Conservation (phyloP, 1,140 invertebrate genomes). For the Drosophila kohkoa region DNA sequence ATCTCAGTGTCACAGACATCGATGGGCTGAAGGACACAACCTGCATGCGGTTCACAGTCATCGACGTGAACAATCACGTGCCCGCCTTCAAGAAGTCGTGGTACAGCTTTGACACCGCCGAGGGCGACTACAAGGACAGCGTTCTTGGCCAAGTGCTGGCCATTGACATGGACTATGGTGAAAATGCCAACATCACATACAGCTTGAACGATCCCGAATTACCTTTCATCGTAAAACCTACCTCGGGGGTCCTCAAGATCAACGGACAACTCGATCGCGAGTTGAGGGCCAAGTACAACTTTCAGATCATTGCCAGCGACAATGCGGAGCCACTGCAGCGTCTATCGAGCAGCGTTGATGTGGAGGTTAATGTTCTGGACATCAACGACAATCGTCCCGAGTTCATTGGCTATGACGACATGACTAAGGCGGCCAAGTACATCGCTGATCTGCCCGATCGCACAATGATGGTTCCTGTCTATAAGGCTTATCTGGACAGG, state of each 20-base stretch:
- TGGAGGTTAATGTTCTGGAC: conserved; percentile 92
- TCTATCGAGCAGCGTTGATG: conserved; percentile 89
- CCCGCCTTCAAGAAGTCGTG: conserved; percentile 92
- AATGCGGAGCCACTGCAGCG: conserved; percentile 87
- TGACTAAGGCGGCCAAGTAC: conserved; percentile 74
- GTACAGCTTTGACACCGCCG: conserved; percentile 93
- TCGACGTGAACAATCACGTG: conserved; percentile 94
- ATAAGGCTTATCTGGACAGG: conserved; percentile 89
- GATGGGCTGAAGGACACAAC: conserved; percentile 90
- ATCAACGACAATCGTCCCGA: conserved; percentile 91
- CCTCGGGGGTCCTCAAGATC: conserved; percentile 91
- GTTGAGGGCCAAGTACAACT: conserved; percentile 88
- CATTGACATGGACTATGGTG: conserved; percentile 90
- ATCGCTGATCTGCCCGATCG: conserved; percentile 68
- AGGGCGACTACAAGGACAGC: conserved; percentile 90
- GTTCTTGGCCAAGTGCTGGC: conserved; percentile 91
- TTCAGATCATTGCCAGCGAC: conserved; percentile 91
- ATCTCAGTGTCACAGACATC: conserved; percentile 91
- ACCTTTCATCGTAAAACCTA: conserved; percentile 90
- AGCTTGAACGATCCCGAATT: conserved; percentile 88
- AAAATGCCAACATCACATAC: conserved; percentile 92
- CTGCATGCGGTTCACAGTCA: conserved; percentile 88
- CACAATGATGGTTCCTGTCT: conserved; percentile 86
- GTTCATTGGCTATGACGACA: conserved; percentile 90
- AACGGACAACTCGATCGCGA: conserved; percentile 93